Evolutionary conservation across 2,113 vertebrate species (phyloP).

Genomic region (Prunella himalayana): DNA sequence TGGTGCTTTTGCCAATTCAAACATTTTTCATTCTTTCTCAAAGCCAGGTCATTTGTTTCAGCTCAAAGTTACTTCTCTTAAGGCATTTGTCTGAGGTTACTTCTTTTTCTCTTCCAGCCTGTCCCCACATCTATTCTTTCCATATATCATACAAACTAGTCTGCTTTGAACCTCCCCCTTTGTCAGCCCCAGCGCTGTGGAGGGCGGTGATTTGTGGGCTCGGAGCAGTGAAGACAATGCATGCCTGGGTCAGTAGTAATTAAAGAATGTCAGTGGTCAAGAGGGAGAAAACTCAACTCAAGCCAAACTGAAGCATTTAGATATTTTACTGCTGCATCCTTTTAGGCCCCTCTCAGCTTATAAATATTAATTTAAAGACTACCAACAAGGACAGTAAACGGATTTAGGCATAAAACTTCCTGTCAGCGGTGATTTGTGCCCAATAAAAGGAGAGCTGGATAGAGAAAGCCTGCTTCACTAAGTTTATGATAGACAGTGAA

Average conservation of each 20-base stretch:
- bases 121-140: not conserved
- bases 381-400: constrained; percentile 82
- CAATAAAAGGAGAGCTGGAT: constrained; percentile 74
- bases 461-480: constrained; percentile 73
- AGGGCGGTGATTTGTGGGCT: constrained; percentile 66
- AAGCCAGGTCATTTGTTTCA: not conserved
- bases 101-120: not conserved
- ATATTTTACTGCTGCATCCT: constrained; percentile 75
- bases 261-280: constrained; percentile 74
- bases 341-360: constrained; percentile 74
- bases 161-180: constrained; percentile 11
- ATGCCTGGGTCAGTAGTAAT: constrained; percentile 70
- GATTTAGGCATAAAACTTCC: constrained; percentile 82
- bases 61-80: not conserved
- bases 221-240: not conserved
- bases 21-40: not conserved
- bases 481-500: constrained; percentile 79
- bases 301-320: constrained; percentile 70
- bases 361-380: constrained; percentile 88
- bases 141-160: constrained; percentile 5
- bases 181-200: constrained; percentile 29
- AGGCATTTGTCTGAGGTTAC: not conserved
- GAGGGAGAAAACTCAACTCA: constrained; percentile 63
- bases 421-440: constrained; percentile 79
- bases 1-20: not conserved